phyloP scores from a whole-genome alignment of 2,888 invertebrate genomes.

The Aproaerema taeniolella region DNA sequence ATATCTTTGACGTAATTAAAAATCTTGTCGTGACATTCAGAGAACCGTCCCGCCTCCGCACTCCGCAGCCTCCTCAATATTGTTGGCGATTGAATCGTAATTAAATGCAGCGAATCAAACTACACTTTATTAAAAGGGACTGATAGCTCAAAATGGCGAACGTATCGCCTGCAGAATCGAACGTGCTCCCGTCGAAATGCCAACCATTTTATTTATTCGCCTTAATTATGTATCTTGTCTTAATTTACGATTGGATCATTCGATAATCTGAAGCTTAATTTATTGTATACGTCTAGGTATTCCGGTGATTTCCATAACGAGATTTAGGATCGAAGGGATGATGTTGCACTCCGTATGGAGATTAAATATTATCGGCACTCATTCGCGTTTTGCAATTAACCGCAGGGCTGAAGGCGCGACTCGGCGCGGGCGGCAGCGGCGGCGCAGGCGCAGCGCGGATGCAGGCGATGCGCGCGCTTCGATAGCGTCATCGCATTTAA shows the following conservation, averaged over 20 bases:
- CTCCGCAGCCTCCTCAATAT: slow-evolving; percentile 68
- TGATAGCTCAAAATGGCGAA: slow-evolving; percentile 70
- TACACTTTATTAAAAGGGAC: slow-evolving; percentile 71
- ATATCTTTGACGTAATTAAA: slow-evolving; percentile 76
- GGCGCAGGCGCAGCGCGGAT: slow-evolving; percentile 23
- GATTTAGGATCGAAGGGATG: slow-evolving; percentile 71
- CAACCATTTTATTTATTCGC: slow-evolving; percentile 78
- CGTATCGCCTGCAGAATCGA: slow-evolving; percentile 61
- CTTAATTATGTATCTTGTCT: slow-evolving; percentile 79
- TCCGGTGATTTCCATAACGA: slow-evolving; percentile 71
- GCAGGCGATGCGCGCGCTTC: slow-evolving; percentile 55
- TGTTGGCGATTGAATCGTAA: slow-evolving; percentile 76
- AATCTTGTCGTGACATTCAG: slow-evolving; percentile 78
- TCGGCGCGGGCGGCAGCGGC: slow-evolving; percentile 16
- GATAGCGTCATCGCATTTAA: slow-evolving; percentile 73
- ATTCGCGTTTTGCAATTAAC: slow-evolving; percentile 72
- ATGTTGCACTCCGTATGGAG: slow-evolving; percentile 50
- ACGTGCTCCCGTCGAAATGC: slow-evolving; percentile 77
- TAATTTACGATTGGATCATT: slow-evolving; percentile 78
- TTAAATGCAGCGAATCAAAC: slow-evolving; percentile 72
- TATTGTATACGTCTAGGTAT: slow-evolving; percentile 74
- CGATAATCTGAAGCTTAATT: slow-evolving; percentile 74
- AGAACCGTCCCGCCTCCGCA: slow-evolving; percentile 69
- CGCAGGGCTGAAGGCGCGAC: slow-evolving; percentile 41
- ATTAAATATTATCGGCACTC: slow-evolving; percentile 70